A percentile compares a stretch with the other conserved stretches of the same genome.
Evolutionary conservation across 2,888 invertebrate species (phyloP).

Genomic region (Beris chalybata): DNA sequence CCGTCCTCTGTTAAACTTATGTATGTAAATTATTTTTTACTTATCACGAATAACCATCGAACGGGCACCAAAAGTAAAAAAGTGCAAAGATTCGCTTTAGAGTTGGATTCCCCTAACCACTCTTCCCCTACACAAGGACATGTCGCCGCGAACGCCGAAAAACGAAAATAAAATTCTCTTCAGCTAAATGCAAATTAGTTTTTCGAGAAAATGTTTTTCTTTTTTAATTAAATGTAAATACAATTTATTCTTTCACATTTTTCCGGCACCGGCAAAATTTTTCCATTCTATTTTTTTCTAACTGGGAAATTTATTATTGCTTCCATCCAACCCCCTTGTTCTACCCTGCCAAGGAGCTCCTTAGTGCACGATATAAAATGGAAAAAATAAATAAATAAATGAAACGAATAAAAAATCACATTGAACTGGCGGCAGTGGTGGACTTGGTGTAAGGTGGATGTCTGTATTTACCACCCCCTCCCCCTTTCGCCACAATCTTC

Average conservation of each 20-base stretch:
- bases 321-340: too few species aligned
- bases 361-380: neutral
- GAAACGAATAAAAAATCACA: neutral
- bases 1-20: too few species aligned
- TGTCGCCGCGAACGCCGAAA: too few species aligned
- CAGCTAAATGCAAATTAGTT: conserved; percentile 20
- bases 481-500: neutral
- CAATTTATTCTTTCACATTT: conserved; percentile 10
- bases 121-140: too few species aligned
- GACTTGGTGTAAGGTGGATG: neutral
- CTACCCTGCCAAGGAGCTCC: too few species aligned
- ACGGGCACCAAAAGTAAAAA: too few species aligned
- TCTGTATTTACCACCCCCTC: neutral
- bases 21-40: too few species aligned
- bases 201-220: conserved; percentile 19
- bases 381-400: conserved; percentile 1
- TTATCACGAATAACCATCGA: too few species aligned
- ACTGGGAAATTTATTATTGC: neutral
- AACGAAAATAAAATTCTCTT: neutral
- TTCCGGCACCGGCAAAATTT: neutral
- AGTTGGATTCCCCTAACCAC: too few species aligned
- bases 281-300: neutral
- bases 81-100: too few species aligned
- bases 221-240: conserved; percentile 21
- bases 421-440: neutral